These are phyloP conservation scores for Ovis canadensis DNA, from an alignment of 2,113 vertebrate genomes.

Conservation along the genomic window DNA sequence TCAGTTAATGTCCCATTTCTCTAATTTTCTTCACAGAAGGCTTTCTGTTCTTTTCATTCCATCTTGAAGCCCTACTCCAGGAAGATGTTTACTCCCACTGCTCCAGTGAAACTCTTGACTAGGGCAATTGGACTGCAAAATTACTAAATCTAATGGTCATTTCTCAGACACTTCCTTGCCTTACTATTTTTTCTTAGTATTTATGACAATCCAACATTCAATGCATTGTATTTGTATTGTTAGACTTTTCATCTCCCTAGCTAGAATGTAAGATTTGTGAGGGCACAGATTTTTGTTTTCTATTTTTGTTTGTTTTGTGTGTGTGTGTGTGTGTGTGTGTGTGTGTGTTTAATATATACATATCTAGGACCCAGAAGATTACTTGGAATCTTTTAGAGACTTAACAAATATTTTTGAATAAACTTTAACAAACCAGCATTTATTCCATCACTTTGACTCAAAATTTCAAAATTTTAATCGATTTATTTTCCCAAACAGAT, in stretches of 20 bases:
- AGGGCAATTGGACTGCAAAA: neutral
- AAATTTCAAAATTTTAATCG: neutral
- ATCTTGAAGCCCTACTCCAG: neutral
- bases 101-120: neutral
- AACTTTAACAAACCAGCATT: neutral
- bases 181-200: neutral
- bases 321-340: accelerated
- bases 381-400: neutral
- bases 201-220: neutral
- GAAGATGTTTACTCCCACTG: neutral
- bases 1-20: neutral
- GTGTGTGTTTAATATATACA: neutral
- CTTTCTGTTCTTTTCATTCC: neutral
- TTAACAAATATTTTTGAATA: neutral
- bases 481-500: neutral
- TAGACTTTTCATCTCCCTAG: neutral
- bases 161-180: neutral
- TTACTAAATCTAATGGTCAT: neutral
- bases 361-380: neutral
- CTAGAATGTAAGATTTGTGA: neutral
- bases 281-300: neutral
- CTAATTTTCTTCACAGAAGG: neutral
- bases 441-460: neutral
- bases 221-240: neutral
- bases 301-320: neutral